These are phyloP conservation scores for Steromphala cineraria DNA, from an alignment of 2,888 invertebrate genomes.

Conservation along the genomic window DNA sequence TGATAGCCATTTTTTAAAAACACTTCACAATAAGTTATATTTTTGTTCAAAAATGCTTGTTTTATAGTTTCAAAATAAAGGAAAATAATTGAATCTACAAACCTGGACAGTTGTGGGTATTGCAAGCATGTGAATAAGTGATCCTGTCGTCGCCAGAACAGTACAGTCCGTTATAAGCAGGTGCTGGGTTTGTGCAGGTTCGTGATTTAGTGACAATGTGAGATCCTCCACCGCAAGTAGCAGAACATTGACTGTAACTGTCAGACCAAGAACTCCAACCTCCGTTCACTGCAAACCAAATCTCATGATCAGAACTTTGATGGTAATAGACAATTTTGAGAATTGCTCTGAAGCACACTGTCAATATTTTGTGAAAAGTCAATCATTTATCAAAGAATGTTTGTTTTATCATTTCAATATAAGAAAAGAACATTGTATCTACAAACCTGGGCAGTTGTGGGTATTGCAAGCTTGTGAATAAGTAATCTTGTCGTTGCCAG, in stretches of 20 bases:
- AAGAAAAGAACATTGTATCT: background rate
- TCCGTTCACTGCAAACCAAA: background rate
- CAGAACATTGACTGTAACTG: background rate
- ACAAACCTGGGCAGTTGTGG: background rate
- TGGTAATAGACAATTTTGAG: no score
- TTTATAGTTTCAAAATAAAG: no score
- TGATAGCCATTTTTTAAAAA: no score
- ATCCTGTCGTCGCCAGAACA: background rate
- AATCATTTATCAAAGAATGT: no score
- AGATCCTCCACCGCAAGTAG: background rate
- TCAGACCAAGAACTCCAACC: background rate
- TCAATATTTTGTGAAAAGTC: no score
- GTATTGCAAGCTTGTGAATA: background rate
- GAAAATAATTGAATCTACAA: background rate
- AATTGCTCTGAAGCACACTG: no score
- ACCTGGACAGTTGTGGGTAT: background rate
- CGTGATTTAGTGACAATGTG: background rate
- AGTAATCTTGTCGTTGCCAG: background rate
- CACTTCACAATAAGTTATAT: no score
- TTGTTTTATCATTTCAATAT: no score
- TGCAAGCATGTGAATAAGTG: background rate
- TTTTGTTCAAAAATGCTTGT: no score
- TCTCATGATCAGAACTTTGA: no score
- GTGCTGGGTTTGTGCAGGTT: constrained; percentile 18
- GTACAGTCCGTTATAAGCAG: background rate